Base-by-base conservation (phyloP, 2,888 invertebrate genomes). In the Caenorhabditis panamensis region DNA sequence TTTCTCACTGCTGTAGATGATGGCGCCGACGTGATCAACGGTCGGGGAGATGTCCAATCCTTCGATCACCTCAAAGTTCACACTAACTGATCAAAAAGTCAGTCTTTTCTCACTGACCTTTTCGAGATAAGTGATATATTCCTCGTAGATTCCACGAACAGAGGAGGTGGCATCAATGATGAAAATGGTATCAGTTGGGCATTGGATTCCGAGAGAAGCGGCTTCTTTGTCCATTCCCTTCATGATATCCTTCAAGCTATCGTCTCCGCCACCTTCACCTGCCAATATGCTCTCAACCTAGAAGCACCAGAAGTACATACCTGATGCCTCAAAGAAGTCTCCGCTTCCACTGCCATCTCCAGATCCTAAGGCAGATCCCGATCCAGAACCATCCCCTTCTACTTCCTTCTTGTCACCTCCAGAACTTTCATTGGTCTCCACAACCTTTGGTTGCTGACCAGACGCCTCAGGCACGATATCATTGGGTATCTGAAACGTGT, bases 151-250 rank as follows among this genome's bases (percentile, higher is more conserved):
- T 11, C 59, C 53, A 2, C 49, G 56, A 4, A 84, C 79, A 0
- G 84, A 84, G 13, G 79, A 67, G 6, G 84, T 82, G 4, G 82
- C 82, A 47, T 84, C 84, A 26, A 84, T 53, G 2, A 84, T 28
- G 28, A 84, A 84, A 0, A 84, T 53, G 13, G 75, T 26, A 56
- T 84, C 84, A 1, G 64, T 28, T 0, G 80, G 76, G 41, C 84
- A 84, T 20, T 62, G 31, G 1, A 78, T 53, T 22, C 82, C 82
- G 5, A 54, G 51, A 18, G 9, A 24, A 5, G 8, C 54, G 1
- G 77, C 77, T 56, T 77, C 72, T 2, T 54, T 22, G 28, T 78
- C 68, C 73, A 82, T 67, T 5, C 41, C 22, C 3, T 49, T 28
- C 77, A 82, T 77, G n/a, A 82, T 76, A 9, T 64, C 62, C 0